Conservation (phyloP, 2,888 invertebrate species). For the Meloe dianella region DNA sequence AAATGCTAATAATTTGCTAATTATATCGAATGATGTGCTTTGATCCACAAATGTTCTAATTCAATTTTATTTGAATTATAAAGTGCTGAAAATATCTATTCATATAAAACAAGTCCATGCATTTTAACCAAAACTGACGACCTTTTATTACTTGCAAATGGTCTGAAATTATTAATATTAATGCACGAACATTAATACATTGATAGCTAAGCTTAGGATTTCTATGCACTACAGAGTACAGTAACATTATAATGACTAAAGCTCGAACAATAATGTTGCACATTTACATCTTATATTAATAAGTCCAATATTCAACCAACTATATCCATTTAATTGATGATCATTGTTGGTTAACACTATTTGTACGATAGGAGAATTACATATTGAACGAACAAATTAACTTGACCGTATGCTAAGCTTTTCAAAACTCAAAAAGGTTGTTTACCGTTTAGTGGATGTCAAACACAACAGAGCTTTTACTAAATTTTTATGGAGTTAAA, state of each 20-base stretch:
- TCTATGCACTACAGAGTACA: background rate
- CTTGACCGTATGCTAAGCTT: too few species aligned
- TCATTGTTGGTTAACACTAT: background rate
- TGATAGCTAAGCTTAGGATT: background rate
- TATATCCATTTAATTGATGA: background rate
- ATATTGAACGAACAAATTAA: too few species aligned
- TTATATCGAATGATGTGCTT: background rate
- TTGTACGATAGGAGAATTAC: too few species aligned
- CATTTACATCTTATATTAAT: background rate
- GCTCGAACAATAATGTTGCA: background rate
- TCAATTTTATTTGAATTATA: background rate
- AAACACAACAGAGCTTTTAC: too few species aligned
- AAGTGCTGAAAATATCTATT: background rate
- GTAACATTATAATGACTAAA: slow-evolving; percentile 3
- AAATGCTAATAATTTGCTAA: background rate
- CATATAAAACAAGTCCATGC: background rate
- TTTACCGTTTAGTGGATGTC: too few species aligned
- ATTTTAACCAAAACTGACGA: background rate
- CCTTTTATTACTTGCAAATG: background rate
- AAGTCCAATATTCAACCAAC: background rate
- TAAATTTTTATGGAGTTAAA: too few species aligned
- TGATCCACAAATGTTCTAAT: background rate
- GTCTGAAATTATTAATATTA: slow-evolving; percentile 4
- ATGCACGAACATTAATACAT: background rate
- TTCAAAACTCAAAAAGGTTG: too few species aligned